Percentiles rank a stretch among this genome's conserved stretches.
Evolutionary conservation across 2,888 invertebrate species (phyloP).

Genomic region (Leptopilina myrica): DNA sequence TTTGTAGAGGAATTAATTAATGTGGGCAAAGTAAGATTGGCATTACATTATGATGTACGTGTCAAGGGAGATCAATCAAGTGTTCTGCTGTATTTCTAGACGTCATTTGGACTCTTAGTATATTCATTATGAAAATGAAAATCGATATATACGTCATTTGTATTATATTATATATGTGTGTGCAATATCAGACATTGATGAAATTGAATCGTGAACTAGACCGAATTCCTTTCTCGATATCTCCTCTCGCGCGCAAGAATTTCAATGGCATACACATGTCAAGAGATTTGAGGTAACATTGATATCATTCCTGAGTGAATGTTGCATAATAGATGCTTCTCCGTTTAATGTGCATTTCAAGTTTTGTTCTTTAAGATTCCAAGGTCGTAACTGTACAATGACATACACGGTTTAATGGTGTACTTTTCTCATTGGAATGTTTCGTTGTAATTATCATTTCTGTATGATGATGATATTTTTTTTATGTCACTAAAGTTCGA

Average conservation of each 20-base stretch:
- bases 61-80: conserved; percentile 27
- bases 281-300: background rate
- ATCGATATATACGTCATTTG: conserved; percentile 15
- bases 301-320: background rate
- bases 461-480: too few species aligned
- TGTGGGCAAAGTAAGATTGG: conserved; percentile 3
- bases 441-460: too few species aligned
- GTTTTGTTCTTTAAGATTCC: background rate
- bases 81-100: conserved; percentile 6
- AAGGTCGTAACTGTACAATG: background rate
- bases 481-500: too few species aligned
- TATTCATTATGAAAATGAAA: background rate
- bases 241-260: background rate
- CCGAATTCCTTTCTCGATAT: conserved; percentile 19
- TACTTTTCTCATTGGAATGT: too few species aligned
- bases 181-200: background rate
- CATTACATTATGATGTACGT: conserved; percentile 9
- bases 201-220: conserved; percentile 23
- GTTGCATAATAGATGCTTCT: background rate
- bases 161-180: background rate
- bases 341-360: background rate
- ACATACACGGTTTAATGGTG: too few species aligned
- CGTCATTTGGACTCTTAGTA: background rate
- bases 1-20: conserved; percentile 1
- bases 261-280: conserved; percentile 5